Percentiles rank a stretch among this genome's conserved stretches.
phyloP scores from a whole-genome alignment of 1,140 invertebrate genomes.

The Epicauta chinensis region DNA sequence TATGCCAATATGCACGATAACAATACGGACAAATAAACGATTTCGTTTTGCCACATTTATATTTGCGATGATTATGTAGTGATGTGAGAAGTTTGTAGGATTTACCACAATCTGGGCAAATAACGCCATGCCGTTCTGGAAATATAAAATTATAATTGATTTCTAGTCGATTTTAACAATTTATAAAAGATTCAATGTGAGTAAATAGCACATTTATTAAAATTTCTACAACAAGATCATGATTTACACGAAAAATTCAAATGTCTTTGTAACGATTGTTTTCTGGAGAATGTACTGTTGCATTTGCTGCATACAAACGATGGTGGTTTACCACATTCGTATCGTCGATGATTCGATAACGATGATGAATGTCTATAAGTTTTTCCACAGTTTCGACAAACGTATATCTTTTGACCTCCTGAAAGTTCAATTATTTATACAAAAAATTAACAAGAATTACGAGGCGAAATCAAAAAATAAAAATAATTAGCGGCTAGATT shows the following conservation, averaged over 20 bases:
- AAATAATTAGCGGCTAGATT: no score
- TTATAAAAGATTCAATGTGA: background rate
- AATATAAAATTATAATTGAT: slow-evolving; percentile 4
- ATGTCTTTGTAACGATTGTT: background rate
- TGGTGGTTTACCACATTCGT: background rate
- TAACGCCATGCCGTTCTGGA: background rate
- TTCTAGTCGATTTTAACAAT: no score
- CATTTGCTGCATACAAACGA: background rate
- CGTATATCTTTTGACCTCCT: background rate
- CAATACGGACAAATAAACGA: slow-evolving; percentile 47
- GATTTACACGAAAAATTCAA: background rate
- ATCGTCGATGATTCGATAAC: slow-evolving; percentile 46
- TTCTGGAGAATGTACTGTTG: background rate
- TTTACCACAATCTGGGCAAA: slow-evolving; percentile 64
- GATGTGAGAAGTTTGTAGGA: slow-evolving; percentile 75
- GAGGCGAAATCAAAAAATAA: no score
- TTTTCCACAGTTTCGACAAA: slow-evolving; percentile 40
- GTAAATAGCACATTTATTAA: background rate
- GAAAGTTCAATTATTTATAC: no score
- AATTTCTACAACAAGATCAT: background rate
- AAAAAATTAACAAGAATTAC: no score
- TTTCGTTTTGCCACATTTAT: slow-evolving; percentile 63
- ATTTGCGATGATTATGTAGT: slow-evolving; percentile 73
- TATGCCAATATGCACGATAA: slow-evolving; percentile 22
- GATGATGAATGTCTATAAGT: slow-evolving; percentile 49